Evolutionary conservation across 2,888 invertebrate genomes (phyloP), one percentile per base, ranked within the genome.

Genomic region (Cheilosia vernalis): DNA sequence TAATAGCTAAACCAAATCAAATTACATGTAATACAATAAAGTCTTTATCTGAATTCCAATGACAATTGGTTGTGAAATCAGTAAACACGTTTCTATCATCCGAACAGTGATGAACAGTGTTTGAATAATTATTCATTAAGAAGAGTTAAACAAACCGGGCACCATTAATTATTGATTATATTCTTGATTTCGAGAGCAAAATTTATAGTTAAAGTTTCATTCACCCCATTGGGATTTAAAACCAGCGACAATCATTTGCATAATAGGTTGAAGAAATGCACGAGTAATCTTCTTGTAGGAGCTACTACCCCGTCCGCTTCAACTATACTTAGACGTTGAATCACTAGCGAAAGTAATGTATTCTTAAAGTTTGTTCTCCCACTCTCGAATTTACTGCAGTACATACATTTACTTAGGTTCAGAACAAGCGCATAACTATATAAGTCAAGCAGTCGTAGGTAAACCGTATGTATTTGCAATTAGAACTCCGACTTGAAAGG

Each of bases 391-490:
- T 27, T 40, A 17, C n/a, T 24, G 10, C 40, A 66, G 17, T 53
- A 17, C 17, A 53, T 13, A 53, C 13, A 27, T 13, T 10, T 13
- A 37, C 37, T 37, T 1, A 37, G 1, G 37, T 37, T 3, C 15
- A 47, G 27, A 37, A 15, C 19, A 51, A 51, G 15, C 51, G 51
- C 51, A 24, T 47, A 17, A 40, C 69, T 81, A 81, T 81, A 81
- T 74, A 81, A 74, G 69, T 76, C 63, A 17, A 63, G 42, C 10
- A 30, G 19, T 63, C 4, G 30, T 30, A 33, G 44, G 17, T 37
- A 27, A 76, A 42, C 44, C 24, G 47, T 69, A 66, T 67, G 27
- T 81, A 81, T 69, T 69, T 27, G 24, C n/a, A 63, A 33, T n/a
- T 15, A 44, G 24, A 13, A 58, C 51, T 44, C 42, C 51, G 58